Base-by-base conservation (phyloP, 2,113 vertebrate genomes). In the Ptilonorhynchus violaceus region DNA sequence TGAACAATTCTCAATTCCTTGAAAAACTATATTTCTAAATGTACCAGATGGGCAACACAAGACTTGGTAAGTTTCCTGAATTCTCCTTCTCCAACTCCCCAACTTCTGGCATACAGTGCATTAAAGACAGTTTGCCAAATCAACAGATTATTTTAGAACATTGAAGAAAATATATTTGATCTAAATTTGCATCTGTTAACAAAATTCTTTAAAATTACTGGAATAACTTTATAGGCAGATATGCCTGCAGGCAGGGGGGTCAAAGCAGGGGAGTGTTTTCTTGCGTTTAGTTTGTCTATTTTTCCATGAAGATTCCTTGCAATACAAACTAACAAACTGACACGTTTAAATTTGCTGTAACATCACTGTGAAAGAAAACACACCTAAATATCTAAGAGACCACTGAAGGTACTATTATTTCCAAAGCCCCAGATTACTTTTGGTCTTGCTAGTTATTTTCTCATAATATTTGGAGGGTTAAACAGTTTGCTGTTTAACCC, bases 141-240 rank as follows among this genome's bases (percentile, higher is more conserved):
- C 28, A 76, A 42, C 75, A 95, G 58, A 92, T 74, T 37, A 85
- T 76, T 92, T 83, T 66, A 66, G 39, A 95, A 73, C 24, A 76
- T 2, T 60, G 28, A 83, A 80, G 56, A 87, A 95, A 94, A 87
- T 33, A 88, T 50, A 66, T 72, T 78, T 89, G 19, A 85, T 85
- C 13, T 82, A 82, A 73, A 89, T 63, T 50, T 85, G 44, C 21
- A 88, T 75, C 35, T 85, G 66, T 46, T 96, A 94, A 83, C 35
- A 86, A 69, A 63, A 80, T 17, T 33, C 8, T 50, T 84, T 47
- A 55, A 58, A 63, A 70, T 70, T 56, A 53, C 10, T 84, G 17
- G 47, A 92, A 63, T 56, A 60, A 49, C 55, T 85, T 66, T 39
- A 67, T 15, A 58, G 17, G n/a, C 27, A 79, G 49, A 64, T 67